phyloP scores from a whole-genome alignment of 2,113 vertebrate genomes.

The Leptosomus discolor region DNA sequence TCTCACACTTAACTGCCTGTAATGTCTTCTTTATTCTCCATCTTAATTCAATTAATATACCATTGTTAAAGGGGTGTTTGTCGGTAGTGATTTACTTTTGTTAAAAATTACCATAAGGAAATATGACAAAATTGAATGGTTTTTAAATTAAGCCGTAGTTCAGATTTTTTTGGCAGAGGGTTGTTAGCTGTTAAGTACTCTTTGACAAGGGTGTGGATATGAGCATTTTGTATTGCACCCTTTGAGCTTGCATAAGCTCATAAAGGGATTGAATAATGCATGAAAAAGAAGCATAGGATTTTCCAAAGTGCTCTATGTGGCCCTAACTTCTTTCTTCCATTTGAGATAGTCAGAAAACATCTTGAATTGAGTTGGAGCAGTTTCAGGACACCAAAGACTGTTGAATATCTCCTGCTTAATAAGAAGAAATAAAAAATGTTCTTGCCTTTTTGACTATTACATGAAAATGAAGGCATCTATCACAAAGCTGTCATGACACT shows the following conservation, averaged over 20 bases:
- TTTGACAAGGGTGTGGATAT: constrained; percentile 45
- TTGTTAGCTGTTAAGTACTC: constrained; percentile 33
- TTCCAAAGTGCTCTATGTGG: not conserved
- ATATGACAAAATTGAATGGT: constrained; percentile 25
- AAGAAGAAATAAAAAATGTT: not conserved
- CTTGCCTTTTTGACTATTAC: not conserved
- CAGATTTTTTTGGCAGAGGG: not conserved
- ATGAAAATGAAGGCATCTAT: constrained; percentile 30
- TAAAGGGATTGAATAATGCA: not conserved
- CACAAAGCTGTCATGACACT: constrained; percentile 22
- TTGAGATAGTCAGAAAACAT: constrained; percentile 36
- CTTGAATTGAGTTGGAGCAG: not conserved
- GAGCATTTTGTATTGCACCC: constrained; percentile 13
- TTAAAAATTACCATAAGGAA: constrained; percentile 44
- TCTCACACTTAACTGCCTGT: constrained; percentile 66
- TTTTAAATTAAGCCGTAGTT: constrained; percentile 20
- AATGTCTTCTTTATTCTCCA: constrained; percentile 26
- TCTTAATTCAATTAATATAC: constrained; percentile 51
- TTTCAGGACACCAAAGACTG: not conserved
- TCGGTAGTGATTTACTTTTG: constrained; percentile 9
- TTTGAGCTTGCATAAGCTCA: not conserved
- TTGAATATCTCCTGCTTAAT: not conserved
- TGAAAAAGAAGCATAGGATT: not conserved
- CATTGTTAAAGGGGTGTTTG: constrained; percentile 30
- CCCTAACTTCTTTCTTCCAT: constrained; percentile 12